Percentiles rank a stretch among this genome's conserved stretches.
These are phyloP conservation scores for Campylorhamphus procurvoides DNA, from an alignment of 2,113 vertebrate species.

Conservation along the genomic window DNA sequence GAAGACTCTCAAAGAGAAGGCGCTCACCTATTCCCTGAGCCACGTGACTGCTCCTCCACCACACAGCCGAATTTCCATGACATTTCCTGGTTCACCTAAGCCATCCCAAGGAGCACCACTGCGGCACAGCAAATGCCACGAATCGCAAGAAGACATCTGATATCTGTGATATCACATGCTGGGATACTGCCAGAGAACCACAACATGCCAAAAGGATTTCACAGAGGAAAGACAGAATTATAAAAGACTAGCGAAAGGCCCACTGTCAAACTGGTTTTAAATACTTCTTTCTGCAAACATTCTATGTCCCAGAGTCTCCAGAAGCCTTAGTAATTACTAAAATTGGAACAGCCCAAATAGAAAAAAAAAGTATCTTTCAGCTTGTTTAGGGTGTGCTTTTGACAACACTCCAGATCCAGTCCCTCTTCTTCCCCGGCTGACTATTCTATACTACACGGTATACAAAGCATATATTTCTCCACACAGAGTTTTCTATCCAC, in stretches of 20 bases:
- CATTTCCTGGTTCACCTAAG: slow-evolving; percentile 29
- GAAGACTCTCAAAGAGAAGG: neutral
- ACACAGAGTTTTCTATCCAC: neutral
- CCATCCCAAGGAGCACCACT: neutral
- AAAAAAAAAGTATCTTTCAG: neutral
- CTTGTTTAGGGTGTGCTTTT: neutral
- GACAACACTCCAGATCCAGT: neutral
- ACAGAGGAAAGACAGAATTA: slow-evolving; percentile 32
- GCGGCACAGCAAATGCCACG: neutral
- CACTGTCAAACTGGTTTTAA: neutral
- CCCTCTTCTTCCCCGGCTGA: neutral
- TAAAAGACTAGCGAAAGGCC: slow-evolving; percentile 11
- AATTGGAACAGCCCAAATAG: neutral
- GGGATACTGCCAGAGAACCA: slow-evolving; percentile 32
- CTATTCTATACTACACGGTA: neutral
- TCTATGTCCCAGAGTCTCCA: neutral
- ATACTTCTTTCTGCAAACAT: neutral
- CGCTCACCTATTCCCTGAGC: neutral
- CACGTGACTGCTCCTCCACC: neutral
- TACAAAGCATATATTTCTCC: neutral
- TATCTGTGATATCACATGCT: slow-evolving; percentile 7
- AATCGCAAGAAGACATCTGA: slow-evolving; percentile 9
- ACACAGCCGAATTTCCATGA: fast-evolving
- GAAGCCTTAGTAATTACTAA: neutral
- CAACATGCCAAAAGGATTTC: slow-evolving; percentile 43